phyloP scores from a whole-genome alignment of 1,140 invertebrate species.

The Acromyrmex heyeri region DNA sequence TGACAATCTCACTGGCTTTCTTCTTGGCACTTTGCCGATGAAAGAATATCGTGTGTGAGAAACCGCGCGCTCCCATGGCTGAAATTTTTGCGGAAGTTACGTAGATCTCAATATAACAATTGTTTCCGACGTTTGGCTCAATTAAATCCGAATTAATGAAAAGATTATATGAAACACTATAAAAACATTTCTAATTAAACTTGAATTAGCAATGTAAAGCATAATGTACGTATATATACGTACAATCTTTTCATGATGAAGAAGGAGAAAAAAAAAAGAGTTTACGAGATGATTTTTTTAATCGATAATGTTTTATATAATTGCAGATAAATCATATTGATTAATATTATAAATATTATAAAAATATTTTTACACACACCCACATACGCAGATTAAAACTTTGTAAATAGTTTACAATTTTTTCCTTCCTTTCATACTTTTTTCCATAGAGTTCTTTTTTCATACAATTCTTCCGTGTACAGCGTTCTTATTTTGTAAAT shows the following conservation, averaged over 20 bases:
- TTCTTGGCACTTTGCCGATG: slow-evolving; percentile 15
- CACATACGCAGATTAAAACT: neutral
- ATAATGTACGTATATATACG: neutral
- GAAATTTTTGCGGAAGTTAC: slow-evolving; percentile 61
- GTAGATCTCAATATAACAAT: neutral
- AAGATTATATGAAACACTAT: neutral
- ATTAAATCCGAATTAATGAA: slow-evolving; percentile 45
- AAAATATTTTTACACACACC: neutral
- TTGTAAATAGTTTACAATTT: neutral
- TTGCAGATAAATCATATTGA: neutral
- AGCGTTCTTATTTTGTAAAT: slow-evolving; percentile 48
- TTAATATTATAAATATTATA: neutral
- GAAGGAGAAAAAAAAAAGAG: neutral
- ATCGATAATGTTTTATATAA: neutral
- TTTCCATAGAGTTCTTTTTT: neutral
- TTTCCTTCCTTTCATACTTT: neutral
- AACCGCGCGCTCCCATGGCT: slow-evolving; percentile 46
- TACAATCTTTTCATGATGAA: neutral
- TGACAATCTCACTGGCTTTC: slow-evolving; percentile 44
- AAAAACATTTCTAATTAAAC: slow-evolving; percentile 25
- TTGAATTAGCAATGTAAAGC: neutral
- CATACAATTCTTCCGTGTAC: neutral
- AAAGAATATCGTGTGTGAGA: slow-evolving; percentile 48
- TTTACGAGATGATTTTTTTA: neutral
- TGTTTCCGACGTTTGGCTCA: slow-evolving; percentile 26